phyloP scores from a whole-genome alignment of 2,797 vertebrate species.

The Phrynocephalus forsythii region DNA sequence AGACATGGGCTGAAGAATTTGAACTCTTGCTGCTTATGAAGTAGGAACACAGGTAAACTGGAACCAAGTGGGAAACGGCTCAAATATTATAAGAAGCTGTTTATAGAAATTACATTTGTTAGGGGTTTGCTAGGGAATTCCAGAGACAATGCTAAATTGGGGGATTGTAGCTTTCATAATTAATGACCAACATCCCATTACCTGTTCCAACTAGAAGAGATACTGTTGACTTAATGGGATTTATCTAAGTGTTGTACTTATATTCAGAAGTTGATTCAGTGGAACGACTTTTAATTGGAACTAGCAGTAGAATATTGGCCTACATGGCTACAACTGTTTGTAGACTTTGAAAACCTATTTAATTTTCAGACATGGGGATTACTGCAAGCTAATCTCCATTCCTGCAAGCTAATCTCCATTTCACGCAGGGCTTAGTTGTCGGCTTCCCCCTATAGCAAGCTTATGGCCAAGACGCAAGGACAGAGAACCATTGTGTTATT shows the following conservation, averaged over 20 bases:
- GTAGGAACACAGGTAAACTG: too few relatives aligned
- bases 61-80: background rate
- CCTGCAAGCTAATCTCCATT: background rate
- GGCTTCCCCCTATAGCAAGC: background rate
- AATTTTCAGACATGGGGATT: background rate
- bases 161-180: background rate
- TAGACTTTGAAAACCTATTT: background rate
- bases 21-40: background rate
- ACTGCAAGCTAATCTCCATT: background rate
- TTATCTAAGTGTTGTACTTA: too few relatives aligned
- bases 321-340: background rate
- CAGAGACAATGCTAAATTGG: background rate
- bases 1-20: background rate
- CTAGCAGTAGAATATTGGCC: too few relatives aligned
- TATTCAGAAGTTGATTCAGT: too few relatives aligned
- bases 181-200: too few relatives aligned
- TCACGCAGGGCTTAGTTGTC: background rate
- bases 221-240: too few relatives aligned
- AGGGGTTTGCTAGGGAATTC: background rate
- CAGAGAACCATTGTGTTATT: background rate
- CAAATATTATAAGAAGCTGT: background rate
- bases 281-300: too few relatives aligned
- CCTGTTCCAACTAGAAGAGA: too few relatives aligned
- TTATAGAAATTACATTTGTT: background rate
- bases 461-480: background rate